These are phyloP conservation scores for Orchestia grillus DNA, from an alignment of 1,140 invertebrate genomes.

Conservation along the genomic window DNA sequence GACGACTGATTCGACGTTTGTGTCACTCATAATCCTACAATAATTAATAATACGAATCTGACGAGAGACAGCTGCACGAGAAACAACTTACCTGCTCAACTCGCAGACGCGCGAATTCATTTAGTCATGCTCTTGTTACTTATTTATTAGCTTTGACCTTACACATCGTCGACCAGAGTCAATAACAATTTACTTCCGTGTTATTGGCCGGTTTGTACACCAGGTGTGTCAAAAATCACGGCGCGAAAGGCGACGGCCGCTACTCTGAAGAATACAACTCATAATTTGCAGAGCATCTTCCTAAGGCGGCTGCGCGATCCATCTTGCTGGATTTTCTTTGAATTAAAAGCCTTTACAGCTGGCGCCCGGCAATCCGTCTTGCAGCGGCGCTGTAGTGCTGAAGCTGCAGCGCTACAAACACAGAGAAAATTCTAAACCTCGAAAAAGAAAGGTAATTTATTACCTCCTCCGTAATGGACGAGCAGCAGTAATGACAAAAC, in stretches of 20 bases:
- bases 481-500: slow-evolving; percentile 2
- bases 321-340: slow-evolving; percentile 33
- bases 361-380: slow-evolving; percentile 13
- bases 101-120: not conserved
- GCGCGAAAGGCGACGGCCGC: not conserved
- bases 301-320: not conserved
- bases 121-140: not conserved
- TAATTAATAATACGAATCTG: not conserved
- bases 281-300: slow-evolving; percentile 25
- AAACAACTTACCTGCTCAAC: not conserved
- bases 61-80: not conserved
- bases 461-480: slow-evolving; percentile 16
- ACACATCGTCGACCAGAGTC: not conserved
- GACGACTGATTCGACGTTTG: too few relatives aligned
- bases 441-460: slow-evolving; percentile 4
- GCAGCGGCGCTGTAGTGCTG: not conserved
- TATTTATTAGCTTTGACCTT: not conserved
- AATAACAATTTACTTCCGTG: not conserved
- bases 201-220: not conserved
- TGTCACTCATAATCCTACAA: not conserved
- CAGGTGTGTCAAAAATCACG: not conserved
- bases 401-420: not conserved
- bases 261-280: not conserved
- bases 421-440: not conserved
- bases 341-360: slow-evolving; percentile 31